Evolutionary conservation across 2,888 invertebrate genomes (phyloP).

Genomic region (Yponomeuta malinellus): DNA sequence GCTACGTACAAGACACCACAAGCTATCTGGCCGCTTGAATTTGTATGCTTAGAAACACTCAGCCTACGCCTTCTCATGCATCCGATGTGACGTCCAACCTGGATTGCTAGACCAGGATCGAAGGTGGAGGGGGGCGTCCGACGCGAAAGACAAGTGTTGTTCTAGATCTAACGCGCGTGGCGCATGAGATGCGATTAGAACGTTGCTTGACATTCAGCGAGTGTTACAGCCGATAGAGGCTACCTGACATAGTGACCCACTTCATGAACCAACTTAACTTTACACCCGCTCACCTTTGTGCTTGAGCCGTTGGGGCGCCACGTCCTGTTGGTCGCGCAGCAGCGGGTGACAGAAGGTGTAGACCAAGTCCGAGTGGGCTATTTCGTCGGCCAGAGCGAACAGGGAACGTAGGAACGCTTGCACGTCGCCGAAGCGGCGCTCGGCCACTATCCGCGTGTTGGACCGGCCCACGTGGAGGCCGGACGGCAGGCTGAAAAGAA

Average conservation of each 20-base stretch:
- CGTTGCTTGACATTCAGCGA: no score
- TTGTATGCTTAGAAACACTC: no score
- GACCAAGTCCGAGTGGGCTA: conserved; percentile 95
- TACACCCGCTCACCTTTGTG: conserved; percentile 77
- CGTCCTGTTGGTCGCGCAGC: conserved; percentile 94
- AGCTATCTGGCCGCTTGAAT: no score
- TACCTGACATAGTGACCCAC: background rate
- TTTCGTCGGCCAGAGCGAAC: conserved; percentile 92
- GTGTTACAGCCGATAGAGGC: no score
- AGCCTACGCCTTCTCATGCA: no score
- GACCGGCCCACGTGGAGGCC: conserved; percentile 92
- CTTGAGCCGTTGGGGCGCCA: conserved; percentile 86
- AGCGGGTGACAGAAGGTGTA: conserved; percentile 99
- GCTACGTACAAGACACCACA: no score
- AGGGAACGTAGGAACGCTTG: conserved; percentile 91
- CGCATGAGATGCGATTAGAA: no score
- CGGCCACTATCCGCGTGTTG: conserved; percentile 96
- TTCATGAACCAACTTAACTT: background rate
- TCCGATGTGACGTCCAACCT: no score
- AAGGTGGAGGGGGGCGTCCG: no score
- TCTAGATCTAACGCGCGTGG: no score
- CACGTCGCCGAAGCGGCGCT: conserved; percentile 92
- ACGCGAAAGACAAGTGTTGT: no score
- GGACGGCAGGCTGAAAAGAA: conserved; percentile 49
- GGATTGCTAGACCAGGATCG: no score